A percentile compares a stretch with the other conserved stretches of the same genome.
Evolutionary conservation across 2,888 invertebrate species (phyloP).

Genomic region (Thera britannica): DNA sequence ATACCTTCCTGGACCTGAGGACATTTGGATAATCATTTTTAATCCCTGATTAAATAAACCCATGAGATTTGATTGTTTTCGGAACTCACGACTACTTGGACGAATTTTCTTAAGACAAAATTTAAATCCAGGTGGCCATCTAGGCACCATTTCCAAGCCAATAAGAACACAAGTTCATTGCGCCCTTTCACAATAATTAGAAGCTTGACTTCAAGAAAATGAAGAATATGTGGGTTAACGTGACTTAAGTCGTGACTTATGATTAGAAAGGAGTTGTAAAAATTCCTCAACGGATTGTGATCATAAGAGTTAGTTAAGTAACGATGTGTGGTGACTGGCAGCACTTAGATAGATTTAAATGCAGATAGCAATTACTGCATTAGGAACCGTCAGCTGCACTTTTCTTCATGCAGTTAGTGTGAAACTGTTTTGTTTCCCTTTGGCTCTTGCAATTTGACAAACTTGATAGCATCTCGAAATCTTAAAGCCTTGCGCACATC

Average conservation of each 20-base stretch:
- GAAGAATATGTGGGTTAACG: not conserved
- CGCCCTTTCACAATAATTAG: not conserved
- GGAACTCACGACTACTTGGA: too few relatives aligned
- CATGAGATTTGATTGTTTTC: not conserved
- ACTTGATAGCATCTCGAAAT: not conserved
- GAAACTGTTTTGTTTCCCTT: not conserved
- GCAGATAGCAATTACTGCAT: slow-evolving; percentile 15
- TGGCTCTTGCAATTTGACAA: not conserved
- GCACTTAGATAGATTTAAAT: slow-evolving; percentile 9
- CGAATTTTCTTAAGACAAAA: too few relatives aligned
- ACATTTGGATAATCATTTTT: not conserved
- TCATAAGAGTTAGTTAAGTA: slow-evolving; percentile 3
- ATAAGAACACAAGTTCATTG: too few relatives aligned
- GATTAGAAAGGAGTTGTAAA: not conserved
- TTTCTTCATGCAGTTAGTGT: not conserved
- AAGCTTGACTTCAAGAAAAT: not conserved
- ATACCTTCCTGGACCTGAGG: slow-evolving; percentile 92
- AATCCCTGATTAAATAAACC: not conserved
- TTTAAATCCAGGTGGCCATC: too few relatives aligned
- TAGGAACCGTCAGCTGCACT: slow-evolving; percentile 7
- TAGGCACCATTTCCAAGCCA: too few relatives aligned
- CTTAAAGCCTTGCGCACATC: not conserved
- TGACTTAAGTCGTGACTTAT: not conserved
- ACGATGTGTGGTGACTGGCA: not conserved
- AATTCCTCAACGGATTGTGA: slow-evolving; percentile 1